Evolutionary conservation across 2,888 invertebrate species (phyloP), one percentile per base, ranked within the genome.

Genomic region (Octonoba sinensis): DNA sequence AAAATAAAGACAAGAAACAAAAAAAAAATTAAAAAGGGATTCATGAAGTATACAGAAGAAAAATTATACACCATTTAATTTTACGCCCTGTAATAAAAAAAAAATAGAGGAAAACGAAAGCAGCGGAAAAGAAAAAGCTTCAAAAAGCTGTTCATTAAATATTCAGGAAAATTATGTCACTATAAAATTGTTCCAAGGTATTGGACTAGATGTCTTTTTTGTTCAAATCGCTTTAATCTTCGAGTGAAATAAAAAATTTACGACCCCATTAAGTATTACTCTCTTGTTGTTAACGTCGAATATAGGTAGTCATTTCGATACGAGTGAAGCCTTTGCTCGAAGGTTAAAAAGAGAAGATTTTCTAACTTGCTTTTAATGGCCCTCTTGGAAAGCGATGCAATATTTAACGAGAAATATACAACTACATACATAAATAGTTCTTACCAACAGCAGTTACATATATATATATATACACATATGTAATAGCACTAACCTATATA

Each of bases 231-330:
- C 67, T 57, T 64, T 66, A 79, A 79, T 79, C 79, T 73, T 79
- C 27, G 60, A 36, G 44, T 51, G 64, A 60, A 73, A 79, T 73
- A 79, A 73, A 79, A 79, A 79, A 73, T 73, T 67, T 73, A 79
- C 79, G 79, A 79, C 67, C 72, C 79, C 73, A 79, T 79, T 79
- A 79, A 79, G 73, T 44, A 72, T 59, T 60, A 67, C 78, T 79
- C 72, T 79, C 72, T 79, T 79, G 65, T 47, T 79, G 56, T 79
- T 79, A 73, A 79, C 59, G 79, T 69, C 69, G 69, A 54, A 62
- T 46, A 22, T 69, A 56, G 76, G 76, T 69, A 76, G 76, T 69
- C 76, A 70, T 76, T 74, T 74, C 66, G 22, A 22, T 56, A 54
- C 54, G 12, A 44, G 69, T 51, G 56, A 76, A 76, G 70, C 22